Percentiles rank a stretch among this genome's conserved stretches.
Conservation (phyloP, 92 coral and sea anemone genomes). For the Zoanthus gigantus region DNA sequence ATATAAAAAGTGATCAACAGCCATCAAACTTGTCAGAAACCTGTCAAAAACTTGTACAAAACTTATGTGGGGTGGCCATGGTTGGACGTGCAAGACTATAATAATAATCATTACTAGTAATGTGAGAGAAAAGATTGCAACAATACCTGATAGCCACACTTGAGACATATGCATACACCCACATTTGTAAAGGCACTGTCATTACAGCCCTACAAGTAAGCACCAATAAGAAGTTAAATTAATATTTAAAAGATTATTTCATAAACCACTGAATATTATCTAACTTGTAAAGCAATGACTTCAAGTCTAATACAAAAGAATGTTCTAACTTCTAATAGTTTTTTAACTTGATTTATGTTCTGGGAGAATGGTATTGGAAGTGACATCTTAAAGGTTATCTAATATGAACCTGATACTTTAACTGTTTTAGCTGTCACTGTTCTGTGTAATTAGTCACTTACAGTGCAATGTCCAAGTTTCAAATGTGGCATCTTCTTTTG, state of each 20-base stretch:
- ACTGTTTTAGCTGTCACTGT: background rate
- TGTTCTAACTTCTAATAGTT: no score
- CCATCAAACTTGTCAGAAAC: no score
- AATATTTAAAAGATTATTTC: no score
- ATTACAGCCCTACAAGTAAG: slow-evolving; percentile 62
- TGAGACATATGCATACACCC: slow-evolving; percentile 84
- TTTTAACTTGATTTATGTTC: no score
- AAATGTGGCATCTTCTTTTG: slow-evolving; percentile 82
- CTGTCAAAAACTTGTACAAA: no score
- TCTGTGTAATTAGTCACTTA: slow-evolving; percentile 45
- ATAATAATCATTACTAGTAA: background rate
- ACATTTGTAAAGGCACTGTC: slow-evolving; percentile 53
- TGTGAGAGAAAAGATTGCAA: background rate
- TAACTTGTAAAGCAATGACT: no score
- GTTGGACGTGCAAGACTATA: background rate
- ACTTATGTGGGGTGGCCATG: no score
- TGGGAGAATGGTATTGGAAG: no score
- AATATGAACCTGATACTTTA: background rate
- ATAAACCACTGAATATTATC: no score
- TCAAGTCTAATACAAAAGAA: no score
- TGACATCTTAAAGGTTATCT: no score
- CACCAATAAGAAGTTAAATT: background rate
- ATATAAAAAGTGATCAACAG: no score
- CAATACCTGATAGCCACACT: slow-evolving; percentile 81
- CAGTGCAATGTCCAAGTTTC: slow-evolving; percentile 81